Evolutionary conservation across 2,888 invertebrate species (phyloP), one percentile per base, ranked within the genome.

Genomic region (Conomelus anceps): DNA sequence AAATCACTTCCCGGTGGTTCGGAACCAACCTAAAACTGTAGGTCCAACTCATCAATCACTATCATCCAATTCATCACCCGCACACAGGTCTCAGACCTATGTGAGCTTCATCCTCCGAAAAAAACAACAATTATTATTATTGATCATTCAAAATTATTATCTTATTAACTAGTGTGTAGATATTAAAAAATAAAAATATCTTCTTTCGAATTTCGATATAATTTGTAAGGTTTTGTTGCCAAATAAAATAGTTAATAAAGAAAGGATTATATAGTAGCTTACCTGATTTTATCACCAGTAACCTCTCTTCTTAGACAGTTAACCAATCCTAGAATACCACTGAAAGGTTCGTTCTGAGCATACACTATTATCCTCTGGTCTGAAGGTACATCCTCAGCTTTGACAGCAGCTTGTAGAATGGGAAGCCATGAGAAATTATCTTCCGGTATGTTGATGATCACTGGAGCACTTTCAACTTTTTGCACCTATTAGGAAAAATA

Each of bases 231-330:
- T 87, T 23, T 4, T 20, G 26, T 4, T n/a, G 9, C 93, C 93
- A 22, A 86, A 24, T 22, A 23, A 29, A 23, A 86, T 6, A 22
- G 23, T 91, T 91, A 23, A 63, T 22, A 88, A 23, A 22, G n/a
- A 29, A 22, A 87, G 0, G 22, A n/a, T 22, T 4, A 26, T 87
- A 17, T 23, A 87, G 13, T 17, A 23, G 22, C 3, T 63, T 90
- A 94, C 93, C 94, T 93, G 22, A 94, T 92, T 91, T 92, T 93
- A 17, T 94, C 95, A 87, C 97, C 96, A 91, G 96, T 96, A 0
- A 96, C 96, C 92, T 98, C 98, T 91, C 95, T 96, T 90, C 96
- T 94, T 26, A 99, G 93, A 93, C 98, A 98, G 92, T 98, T 98
- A 0, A 97, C 95, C 89, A 99, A 93, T n/a, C 99, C 99, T 23